Evolutionary conservation across 2,888 invertebrate species (phyloP), one percentile per base, ranked within the genome.

Genomic region (Priapulus caudatus): DNA sequence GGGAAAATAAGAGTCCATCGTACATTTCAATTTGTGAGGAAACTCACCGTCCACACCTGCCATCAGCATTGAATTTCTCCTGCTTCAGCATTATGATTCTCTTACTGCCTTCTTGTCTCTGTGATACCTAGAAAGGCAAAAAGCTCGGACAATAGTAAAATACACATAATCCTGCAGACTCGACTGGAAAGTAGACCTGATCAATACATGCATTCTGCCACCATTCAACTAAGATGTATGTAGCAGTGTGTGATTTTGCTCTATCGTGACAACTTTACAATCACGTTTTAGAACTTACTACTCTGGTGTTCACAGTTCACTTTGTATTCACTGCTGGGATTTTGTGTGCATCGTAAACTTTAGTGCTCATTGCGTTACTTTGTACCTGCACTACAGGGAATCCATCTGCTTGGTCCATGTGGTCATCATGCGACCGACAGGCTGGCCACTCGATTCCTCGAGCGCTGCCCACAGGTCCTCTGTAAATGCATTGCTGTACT

Each of bases 361-460:
- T n/a, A n/a, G n/a, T n/a, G n/a, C n/a, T n/a, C n/a, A n/a, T n/a
- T n/a, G n/a, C n/a, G n/a, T n/a, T 75, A 74, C 3, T 81, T 60
- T 2, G 45, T 4, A 78, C 45, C 70, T 77, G 10, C 88, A 81
- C 51, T 92, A 81, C 1, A 95, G 95, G 68, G 88, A 95, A 43
- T 95, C 95, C 80, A 86, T 87, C 67, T 89, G 85, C 67, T 87
- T 86, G 1, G 93, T 95, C 97, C 97, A 98, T 19, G 88, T 86
- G 4, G 86, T 84, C 95, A 98, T 97, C 4, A 98, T 84, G 47
- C 80, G 80, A 1, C 81, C 82, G 1, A 98, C 86, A 2, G 91
- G 89, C 69, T 93, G 89, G 19, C 82, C 82, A 60, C 89, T 89
- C 1, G 87, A 86, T 66, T 86, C 84, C 63, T 84, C 86, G 57